These are phyloP conservation scores for Gymnocephalus cernua DNA, from an alignment of 2,113 vertebrate species.

Conservation along the genomic window DNA sequence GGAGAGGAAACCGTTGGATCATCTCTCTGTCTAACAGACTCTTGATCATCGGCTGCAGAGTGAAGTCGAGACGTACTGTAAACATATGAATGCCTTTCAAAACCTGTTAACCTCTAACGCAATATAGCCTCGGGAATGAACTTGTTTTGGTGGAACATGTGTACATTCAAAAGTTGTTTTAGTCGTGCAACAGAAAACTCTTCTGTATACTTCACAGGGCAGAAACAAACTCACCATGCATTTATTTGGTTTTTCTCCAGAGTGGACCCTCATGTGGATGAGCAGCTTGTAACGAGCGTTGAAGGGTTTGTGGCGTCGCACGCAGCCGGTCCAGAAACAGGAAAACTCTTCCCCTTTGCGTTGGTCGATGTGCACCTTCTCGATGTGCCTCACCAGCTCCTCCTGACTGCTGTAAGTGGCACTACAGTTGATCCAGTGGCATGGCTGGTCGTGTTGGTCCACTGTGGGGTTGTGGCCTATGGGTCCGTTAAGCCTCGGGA, in stretches of 20 bases:
- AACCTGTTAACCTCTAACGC: neutral
- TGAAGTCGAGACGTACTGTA: slow-evolving; percentile 19
- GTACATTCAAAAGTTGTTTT: no score
- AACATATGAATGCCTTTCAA: slow-evolving; percentile 31
- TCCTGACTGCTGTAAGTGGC: slow-evolving; percentile 91
- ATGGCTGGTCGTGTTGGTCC: slow-evolving; percentile 81
- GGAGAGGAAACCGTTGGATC: slow-evolving; percentile 55
- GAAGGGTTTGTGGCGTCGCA: slow-evolving; percentile 95
- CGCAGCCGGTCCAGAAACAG: slow-evolving; percentile 96
- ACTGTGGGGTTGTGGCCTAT: slow-evolving; percentile 61
- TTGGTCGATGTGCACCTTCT: slow-evolving; percentile 97
- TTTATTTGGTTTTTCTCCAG: slow-evolving; percentile 97
- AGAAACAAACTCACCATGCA: slow-evolving; percentile 91
- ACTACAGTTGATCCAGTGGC: slow-evolving; percentile 95
- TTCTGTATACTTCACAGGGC: no score
- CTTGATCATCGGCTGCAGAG: slow-evolving; percentile 39
- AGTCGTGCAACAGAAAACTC: no score
- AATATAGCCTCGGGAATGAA: no score
- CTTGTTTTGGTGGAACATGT: no score
- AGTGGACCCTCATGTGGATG: slow-evolving; percentile 98
- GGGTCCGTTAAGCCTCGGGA: slow-evolving; percentile 64
- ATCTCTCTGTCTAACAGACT: slow-evolving; percentile 43
- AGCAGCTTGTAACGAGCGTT: slow-evolving; percentile 98
- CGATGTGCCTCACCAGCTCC: slow-evolving; percentile 95
- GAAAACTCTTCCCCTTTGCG: slow-evolving; percentile 97